A percentile compares a stretch with the other conserved stretches of the same genome.
These are phyloP conservation scores for Noturus placidus DNA, from an alignment of 2,113 vertebrate species.

Conservation along the genomic window DNA sequence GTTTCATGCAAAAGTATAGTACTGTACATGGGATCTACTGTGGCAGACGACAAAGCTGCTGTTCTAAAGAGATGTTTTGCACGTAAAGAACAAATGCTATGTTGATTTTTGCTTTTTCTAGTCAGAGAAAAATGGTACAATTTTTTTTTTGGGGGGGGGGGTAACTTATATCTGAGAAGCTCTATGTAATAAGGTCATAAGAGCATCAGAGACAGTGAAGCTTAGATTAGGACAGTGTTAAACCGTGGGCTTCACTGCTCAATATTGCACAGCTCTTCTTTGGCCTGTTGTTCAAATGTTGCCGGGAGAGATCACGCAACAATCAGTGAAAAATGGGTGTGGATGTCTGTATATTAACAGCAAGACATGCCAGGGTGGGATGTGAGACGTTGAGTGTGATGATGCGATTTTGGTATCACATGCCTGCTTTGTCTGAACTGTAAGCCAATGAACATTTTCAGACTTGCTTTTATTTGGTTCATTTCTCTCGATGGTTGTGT, in stretches of 20 bases:
- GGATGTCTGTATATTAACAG: slow-evolving; percentile 1
- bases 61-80: slow-evolving; percentile 51
- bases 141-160: neutral
- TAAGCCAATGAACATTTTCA: neutral
- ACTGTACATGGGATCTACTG: slow-evolving; percentile 31
- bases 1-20: slow-evolving; percentile 18
- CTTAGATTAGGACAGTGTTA: neutral
- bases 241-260: neutral
- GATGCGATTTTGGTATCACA: neutral
- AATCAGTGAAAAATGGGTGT: neutral
- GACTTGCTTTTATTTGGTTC: neutral
- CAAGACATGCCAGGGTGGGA: neutral
- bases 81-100: slow-evolving; percentile 48
- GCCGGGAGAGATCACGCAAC: neutral
- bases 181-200: neutral
- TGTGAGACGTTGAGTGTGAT: neutral
- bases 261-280: slow-evolving; percentile 4
- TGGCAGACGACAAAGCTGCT: slow-evolving; percentile 24
- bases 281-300: neutral
- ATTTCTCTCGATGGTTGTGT: neutral
- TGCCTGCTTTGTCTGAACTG: neutral
- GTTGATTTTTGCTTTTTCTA: slow-evolving; percentile 34
- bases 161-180: neutral
- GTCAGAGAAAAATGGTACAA: slow-evolving; percentile 24
- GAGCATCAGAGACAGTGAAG: neutral